These are phyloP conservation scores for Boloria selene DNA, from an alignment of 2,888 invertebrate genomes.

Conservation along the genomic window DNA sequence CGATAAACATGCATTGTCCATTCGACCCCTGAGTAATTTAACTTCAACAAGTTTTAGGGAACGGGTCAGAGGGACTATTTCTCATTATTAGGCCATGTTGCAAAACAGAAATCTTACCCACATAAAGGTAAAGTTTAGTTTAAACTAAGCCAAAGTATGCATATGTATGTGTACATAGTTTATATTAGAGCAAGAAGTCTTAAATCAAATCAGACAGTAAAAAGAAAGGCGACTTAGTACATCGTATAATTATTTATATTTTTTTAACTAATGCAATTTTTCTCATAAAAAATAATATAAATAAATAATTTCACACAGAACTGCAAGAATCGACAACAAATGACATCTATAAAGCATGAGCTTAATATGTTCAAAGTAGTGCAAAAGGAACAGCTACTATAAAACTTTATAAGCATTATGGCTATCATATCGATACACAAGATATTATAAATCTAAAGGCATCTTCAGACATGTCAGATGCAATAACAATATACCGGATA, in stretches of 20 bases:
- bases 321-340: background rate
- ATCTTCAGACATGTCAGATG: constrained; percentile 46
- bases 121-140: constrained; percentile 7
- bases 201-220: too few species aligned
- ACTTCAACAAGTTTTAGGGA: constrained; percentile 49
- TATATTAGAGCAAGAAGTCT: too few species aligned
- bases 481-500: constrained; percentile 49
- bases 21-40: constrained; percentile 55
- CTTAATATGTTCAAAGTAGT: background rate
- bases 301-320: too few species aligned
- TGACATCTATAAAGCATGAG: background rate
- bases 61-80: constrained; percentile 43
- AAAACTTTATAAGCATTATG: constrained; percentile 24
- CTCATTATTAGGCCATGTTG: constrained; percentile 36
- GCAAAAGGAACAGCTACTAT: background rate
- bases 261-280: too few species aligned
- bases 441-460: constrained; percentile 30
- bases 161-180: background rate
- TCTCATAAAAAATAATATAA: too few species aligned
- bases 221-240: too few species aligned
- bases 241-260: too few species aligned
- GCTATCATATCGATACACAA: constrained; percentile 18
- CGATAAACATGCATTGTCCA: constrained; percentile 65
- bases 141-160: constrained; percentile 4
- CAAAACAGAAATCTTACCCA: constrained; percentile 9